Percentiles rank a stretch among this genome's conserved stretches.
Evolutionary conservation across 2,888 invertebrate genomes (phyloP).

Genomic region (Cremastobaeus sp.): DNA sequence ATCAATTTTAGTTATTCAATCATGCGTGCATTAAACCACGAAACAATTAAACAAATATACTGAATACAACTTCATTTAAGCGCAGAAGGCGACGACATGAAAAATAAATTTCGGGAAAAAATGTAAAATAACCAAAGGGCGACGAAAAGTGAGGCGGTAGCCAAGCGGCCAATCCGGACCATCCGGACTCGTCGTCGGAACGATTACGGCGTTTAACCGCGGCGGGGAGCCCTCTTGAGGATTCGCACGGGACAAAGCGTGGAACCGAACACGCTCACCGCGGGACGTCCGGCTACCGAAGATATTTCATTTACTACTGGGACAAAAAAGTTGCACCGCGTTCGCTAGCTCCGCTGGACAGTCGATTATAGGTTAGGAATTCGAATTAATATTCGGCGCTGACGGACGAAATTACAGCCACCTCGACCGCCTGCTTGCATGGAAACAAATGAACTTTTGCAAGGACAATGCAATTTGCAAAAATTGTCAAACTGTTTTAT

Average conservation of each 20-base stretch:
- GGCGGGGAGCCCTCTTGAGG: slow-evolving; percentile 72
- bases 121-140: slow-evolving; percentile 3
- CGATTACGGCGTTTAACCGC: slow-evolving; percentile 74
- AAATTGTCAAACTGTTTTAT: too few species aligned
- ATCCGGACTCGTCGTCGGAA: slow-evolving; percentile 64
- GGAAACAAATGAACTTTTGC: slow-evolving; percentile 75
- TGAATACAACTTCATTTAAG: too few species aligned
- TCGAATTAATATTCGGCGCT: slow-evolving; percentile 78
- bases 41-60: too few species aligned
- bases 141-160: slow-evolving; percentile 58
- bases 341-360: slow-evolving; percentile 44
- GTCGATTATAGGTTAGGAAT: slow-evolving; percentile 69
- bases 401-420: slow-evolving; percentile 76
- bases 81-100: not conserved
- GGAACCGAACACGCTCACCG: slow-evolving; percentile 71
- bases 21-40: too few species aligned
- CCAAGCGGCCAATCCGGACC: slow-evolving; percentile 48
- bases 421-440: slow-evolving; percentile 67
- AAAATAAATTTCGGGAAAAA: slow-evolving; percentile 9
- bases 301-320: slow-evolving; percentile 77
- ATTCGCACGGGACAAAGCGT: slow-evolving; percentile 69
- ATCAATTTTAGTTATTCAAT: too few species aligned
- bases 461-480: not conserved
- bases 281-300: slow-evolving; percentile 74
- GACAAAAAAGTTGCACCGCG: slow-evolving; percentile 67